Evolutionary conservation across 2,797 vertebrate species (phyloP).

Genomic region (Pseudomugil gertrudae): DNA sequence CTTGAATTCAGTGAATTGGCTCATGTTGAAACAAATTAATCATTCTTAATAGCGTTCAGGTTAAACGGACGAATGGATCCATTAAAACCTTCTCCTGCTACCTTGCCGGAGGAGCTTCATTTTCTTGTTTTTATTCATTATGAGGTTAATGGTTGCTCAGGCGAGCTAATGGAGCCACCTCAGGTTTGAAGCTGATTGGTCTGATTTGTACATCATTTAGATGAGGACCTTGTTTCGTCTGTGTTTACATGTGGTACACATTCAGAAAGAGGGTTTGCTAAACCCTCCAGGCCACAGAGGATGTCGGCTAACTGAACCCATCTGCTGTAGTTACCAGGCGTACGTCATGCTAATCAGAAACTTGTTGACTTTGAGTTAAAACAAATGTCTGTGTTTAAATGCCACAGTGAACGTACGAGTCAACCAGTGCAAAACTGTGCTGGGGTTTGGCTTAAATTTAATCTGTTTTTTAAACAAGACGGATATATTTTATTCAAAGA

Average conservation of each 20-base stretch:
- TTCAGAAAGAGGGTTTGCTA: slow-evolving; percentile 56
- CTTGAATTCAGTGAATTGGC: not conserved
- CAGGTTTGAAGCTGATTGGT: slow-evolving; percentile 26
- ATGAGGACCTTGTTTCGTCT: slow-evolving; percentile 41
- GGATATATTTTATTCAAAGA: not conserved
- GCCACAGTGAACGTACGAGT: not conserved
- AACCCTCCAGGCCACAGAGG: slow-evolving; percentile 57
- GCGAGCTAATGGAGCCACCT: not conserved
- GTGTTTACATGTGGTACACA: slow-evolving; percentile 55
- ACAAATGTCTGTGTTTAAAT: slow-evolving; percentile 19
- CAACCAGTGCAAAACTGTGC: not conserved
- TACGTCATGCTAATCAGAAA: slow-evolving; percentile 40
- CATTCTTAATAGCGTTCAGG: not conserved
- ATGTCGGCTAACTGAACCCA: slow-evolving; percentile 61
- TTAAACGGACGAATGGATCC: not conserved
- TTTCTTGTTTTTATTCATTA: slow-evolving; percentile 7
- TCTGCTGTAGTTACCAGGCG: slow-evolving; percentile 43
- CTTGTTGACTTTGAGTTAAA: slow-evolving; percentile 21
- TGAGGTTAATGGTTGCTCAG: slow-evolving; percentile 2
- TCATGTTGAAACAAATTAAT: slow-evolving; percentile 4
- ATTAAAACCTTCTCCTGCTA: not conserved
- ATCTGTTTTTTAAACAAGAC: not conserved
- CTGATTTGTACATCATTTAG: slow-evolving; percentile 42
- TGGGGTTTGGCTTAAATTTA: not conserved
- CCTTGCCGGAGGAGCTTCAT: not conserved